Base-by-base conservation (phyloP, 1,140 invertebrate genomes). In the Amphibalanus amphitrite region DNA sequence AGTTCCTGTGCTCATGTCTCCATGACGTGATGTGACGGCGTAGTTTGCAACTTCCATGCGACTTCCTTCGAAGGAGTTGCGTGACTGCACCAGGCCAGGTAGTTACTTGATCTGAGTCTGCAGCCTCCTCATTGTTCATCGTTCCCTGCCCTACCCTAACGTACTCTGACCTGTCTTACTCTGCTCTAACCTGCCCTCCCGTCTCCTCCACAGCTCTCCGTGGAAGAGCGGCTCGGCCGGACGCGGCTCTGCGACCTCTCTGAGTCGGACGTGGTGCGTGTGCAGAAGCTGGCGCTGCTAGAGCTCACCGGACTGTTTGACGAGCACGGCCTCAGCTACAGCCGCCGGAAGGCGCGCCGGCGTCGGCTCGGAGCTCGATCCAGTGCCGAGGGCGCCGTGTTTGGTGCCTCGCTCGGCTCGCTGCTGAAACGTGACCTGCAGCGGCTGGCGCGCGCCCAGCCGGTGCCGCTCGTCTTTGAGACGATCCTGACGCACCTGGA, bases 361-460 rank as follows among this genome's bases (percentile, higher is more conserved):
- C 77, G 29, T 74, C 79, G 79, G 80, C 28, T 69, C 64, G 70
- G 33, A 25, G 69, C 23, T 20, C 33, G 47, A 29, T 68, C 29
- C 25, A 28, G 30, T 33, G 64, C 38, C 70, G 74, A 74, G 23
- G 87, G 87, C 74, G 79, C 79, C 77, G 84, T 95, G 38, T 95
- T 95, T 82, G 91, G 91, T 67, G 89, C 92, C 40, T 89, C 90
- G 3, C 79, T 95, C 67, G 87, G 90, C 73, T 87, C 88, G 17
- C 81, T 94, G 68, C 81, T 94, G 40, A 87, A 92, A 76, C 86
- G 90, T 71, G 92, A 95, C 80, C 86, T 87, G 82, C 87, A 90
- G 81, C 88, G 72, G 86, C 85, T 73, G 86, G 85, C 72, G 85
- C 89, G 25, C 65, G 74, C 71, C 72, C 17, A 74, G 74, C 76